Base-by-base conservation (phyloP, 2,113 vertebrate species). In the Rutilus rutilus region DNA sequence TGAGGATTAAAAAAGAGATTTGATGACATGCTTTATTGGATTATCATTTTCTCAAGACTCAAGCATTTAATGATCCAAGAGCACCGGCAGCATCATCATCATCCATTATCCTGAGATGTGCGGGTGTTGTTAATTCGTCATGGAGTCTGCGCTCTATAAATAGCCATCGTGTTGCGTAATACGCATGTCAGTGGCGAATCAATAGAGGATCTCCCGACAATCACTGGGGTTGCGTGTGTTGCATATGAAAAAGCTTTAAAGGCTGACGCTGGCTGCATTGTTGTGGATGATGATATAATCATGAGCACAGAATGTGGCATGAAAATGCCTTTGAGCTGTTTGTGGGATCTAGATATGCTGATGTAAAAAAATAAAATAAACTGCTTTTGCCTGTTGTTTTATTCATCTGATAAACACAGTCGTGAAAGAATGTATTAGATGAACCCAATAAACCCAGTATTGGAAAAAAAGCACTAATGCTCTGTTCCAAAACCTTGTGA, bases 121-220 rank as follows among this genome's bases (percentile, higher is more conserved):
- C 6, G 84, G 65, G 80, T 78, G 87, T 78, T 83, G 30, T 65
- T 27, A 27, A 75, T 88, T 83, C 57, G 33, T 78, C 50, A 83
- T 74, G 42, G 14, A 64, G 27, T 84, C 84, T 62, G 10, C 75
- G 81, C 10, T 39, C 84, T 89, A 89, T 89, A 86, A 84, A 89
- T 89, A 87, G 81, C 30, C 23, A 8, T 83, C 23, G 17, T 39
- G 79, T 89, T 85, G 82, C 67, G 76, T 86, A 89, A 87, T 71
- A 17, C 42, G 59, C 33, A 71, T 86, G 80, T 62, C 75, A 21
- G 76, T 83, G 75, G 36, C 17, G 78, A 80, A 89, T 86, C 75
- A 83, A 45, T 81, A 71, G 78, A 39, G 77, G 77, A 80, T 86
- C 64, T 69, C 52, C 88, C 30, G n/a, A 59, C 73, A 87, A 77